phyloP scores from a whole-genome alignment of 1,140 invertebrate genomes.

The Rhizoglyphus robini region DNA sequence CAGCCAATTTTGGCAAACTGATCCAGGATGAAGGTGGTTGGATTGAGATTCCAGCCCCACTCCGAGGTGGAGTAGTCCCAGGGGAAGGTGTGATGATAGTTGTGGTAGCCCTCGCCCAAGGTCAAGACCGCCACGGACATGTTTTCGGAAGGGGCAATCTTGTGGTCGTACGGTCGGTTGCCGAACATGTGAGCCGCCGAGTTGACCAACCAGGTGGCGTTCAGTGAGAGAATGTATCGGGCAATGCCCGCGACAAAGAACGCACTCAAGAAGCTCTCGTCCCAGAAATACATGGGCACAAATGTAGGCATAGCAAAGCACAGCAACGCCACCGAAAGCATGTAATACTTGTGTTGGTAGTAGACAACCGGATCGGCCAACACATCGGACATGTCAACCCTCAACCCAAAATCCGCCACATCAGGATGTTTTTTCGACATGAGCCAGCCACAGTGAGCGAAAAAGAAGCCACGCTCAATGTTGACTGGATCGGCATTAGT shows the following conservation, averaged over 20 bases:
- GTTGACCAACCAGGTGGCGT: constrained; percentile 38
- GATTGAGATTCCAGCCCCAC: constrained; percentile 43
- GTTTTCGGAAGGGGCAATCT: constrained; percentile 38
- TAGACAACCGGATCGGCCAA: constrained; percentile 60
- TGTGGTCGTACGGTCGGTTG: constrained; percentile 36
- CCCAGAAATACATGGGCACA: constrained; percentile 38
- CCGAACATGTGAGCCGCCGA: constrained; percentile 39
- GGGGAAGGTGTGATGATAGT: constrained; percentile 44
- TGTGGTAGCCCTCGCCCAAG: constrained; percentile 38
- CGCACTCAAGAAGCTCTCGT: constrained; percentile 34
- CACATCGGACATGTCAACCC: constrained; percentile 63
- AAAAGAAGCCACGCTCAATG: constrained; percentile 86
- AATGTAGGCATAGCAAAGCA: constrained; percentile 39
- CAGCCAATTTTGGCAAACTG: constrained; percentile 42
- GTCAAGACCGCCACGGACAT: constrained; percentile 28
- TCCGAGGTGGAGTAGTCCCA: constrained; percentile 39
- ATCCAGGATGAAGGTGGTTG: constrained; percentile 46
- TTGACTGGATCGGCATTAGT: constrained; percentile 93
- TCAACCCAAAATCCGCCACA: too few relatives aligned
- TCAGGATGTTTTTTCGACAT: constrained; percentile 73
- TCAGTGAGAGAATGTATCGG: constrained; percentile 36
- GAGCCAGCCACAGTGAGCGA: constrained; percentile 88
- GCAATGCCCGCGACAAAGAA: constrained; percentile 36
- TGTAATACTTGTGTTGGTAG: constrained; percentile 55
- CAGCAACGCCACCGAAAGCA: constrained; percentile 33